Evolutionary conservation across 1,140 invertebrate species (phyloP), one percentile per base, ranked within the genome.

Genomic region (Druon quercuslanigerum): DNA sequence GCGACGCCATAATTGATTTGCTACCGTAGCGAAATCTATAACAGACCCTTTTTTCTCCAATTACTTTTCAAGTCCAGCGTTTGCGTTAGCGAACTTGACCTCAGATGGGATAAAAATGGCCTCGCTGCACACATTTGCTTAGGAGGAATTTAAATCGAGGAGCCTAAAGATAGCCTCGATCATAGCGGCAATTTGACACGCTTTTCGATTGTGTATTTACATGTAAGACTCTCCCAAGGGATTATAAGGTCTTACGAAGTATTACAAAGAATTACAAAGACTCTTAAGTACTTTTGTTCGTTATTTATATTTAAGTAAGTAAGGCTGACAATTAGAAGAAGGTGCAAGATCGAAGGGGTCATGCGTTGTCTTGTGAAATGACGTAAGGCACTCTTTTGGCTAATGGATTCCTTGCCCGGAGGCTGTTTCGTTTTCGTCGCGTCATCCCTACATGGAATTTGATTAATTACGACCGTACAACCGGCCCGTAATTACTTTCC

Each of bases 401-500:
- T 89, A 88, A 89, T 89, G 87, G 87, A 89, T 88, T 89, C 86
- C 57, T 81, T 81, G 83, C 86, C 80, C 70, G 75, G 72, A 80
- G 82, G 81, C 82, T 82, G 81, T 82, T 83, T 89, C 83, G 84
- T 88, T 89, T 88, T 87, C 88, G 86, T 86, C 85, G 87, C 86
- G 88, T 88, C 87, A 89, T 88, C 83, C 83, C 84, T 82, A 82
- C 83, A 85, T 85, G 81, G 87, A 88, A 88, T 88, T 88, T 89
- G 88, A 89, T 89, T 89, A 89, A 89, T 89, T 88, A 87, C 84
- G 80, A 84, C 70, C 81, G 77, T 73, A 83, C 83, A 75, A 81
- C 80, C 83, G 77, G 79, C 82, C 73, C 71, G 84, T 89, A 89
- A 89, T 89, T 89, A 89, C 88, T 89, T 88, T 88, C 85, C 87